Conservation (phyloP, 2,113 vertebrate genomes). For the Cranoglanis bouderius region DNA sequence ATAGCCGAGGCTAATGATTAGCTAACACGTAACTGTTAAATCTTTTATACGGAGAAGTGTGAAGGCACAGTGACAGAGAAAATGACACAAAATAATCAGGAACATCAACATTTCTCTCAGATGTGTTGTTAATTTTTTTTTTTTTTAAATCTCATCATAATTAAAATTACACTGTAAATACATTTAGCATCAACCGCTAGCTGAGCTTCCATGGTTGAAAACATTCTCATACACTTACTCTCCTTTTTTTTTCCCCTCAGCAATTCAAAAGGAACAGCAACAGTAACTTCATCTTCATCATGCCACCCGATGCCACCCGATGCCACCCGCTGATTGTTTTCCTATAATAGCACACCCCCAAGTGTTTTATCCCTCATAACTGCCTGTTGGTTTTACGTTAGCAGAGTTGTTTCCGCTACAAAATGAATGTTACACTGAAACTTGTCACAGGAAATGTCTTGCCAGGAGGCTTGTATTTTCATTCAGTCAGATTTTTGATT, state of each 20-base stretch:
- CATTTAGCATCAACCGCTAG: neutral
- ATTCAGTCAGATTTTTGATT: neutral
- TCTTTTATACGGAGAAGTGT: neutral
- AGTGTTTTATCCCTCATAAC: neutral
- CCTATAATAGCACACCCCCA: neutral
- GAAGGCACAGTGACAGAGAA: neutral
- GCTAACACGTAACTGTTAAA: neutral
- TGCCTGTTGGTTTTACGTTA: neutral
- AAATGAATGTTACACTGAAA: neutral
- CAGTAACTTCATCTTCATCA: neutral
- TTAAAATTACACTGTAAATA: neutral
- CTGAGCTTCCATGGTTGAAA: neutral
- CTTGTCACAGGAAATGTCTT: neutral
- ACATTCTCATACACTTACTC: neutral
- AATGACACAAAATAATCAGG: neutral
- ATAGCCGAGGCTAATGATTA: neutral
- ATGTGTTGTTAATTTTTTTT: neutral
- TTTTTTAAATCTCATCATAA: neutral
- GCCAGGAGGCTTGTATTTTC: neutral
- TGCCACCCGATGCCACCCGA: neutral
- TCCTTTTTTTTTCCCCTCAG: neutral
- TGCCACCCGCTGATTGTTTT: neutral
- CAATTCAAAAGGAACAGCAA: neutral
- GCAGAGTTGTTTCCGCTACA: neutral
- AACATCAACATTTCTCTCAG: neutral